Evolutionary conservation across 1,140 invertebrate genomes (phyloP), one percentile per base, ranked within the genome.

Genomic region (Sycophaga agraensis): DNA sequence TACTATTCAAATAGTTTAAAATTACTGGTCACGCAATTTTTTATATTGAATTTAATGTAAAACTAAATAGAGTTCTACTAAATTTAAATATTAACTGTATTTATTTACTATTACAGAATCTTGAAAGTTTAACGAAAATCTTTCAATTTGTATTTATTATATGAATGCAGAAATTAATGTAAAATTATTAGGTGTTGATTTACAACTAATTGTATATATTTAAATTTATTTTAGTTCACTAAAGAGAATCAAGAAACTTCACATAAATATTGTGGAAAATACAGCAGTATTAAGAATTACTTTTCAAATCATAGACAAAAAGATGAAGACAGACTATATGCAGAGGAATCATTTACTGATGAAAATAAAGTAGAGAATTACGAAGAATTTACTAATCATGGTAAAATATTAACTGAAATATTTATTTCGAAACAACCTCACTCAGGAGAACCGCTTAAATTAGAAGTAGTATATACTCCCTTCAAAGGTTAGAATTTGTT

Each of bases 401-500:
- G 66, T 16, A 66, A 70, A 60, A 66, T 75, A 61, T 71, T 73
- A 56, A 79, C 77, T 40, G 67, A 69, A 19, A 76, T 79, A 64
- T 76, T 72, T 31, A 67, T 79, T 24, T 76, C 75, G 0, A 68
- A 70, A 37, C 48, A 70, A 28, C 61, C 46, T 73, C 12, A 14
- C 31, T 1, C 22, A 40, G 66, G 57, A 12, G 66, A 76, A 39
- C 40, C 35, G 40, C 56, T 78, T 16, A 65, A 73, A 59, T 60
- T 79, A n/a, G 63, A 39, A 1, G 68, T 79, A 28, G 63, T 67
- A 31, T 79, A 75, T 40, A 79, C 77, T 39, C 69, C 74, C 5
- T 76, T 63, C 28, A 73, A 49, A 72, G 28, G 28, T 31, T 6
- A 31, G n/a, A n/a, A 31, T 11, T 6, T 31, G 11, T 31, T 31